Conservation (phyloP, 1,140 invertebrate species). For the Physella acuta region DNA sequence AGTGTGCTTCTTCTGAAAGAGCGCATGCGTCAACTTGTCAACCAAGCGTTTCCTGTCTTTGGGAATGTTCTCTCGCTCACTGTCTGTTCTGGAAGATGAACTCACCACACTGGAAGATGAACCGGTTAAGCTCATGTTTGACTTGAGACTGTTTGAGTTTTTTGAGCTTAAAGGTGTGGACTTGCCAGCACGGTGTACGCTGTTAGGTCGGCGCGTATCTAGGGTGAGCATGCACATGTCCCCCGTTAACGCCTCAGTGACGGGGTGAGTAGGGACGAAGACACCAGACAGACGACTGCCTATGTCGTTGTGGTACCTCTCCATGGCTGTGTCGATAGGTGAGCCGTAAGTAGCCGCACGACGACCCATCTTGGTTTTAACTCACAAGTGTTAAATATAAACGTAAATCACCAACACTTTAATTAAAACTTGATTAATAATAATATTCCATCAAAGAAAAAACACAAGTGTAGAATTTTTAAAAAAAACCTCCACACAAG, state of each 20-base stretch:
- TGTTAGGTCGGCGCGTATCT: constrained; percentile 4
- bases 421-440: no score
- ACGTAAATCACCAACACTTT: no score
- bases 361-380: constrained; percentile 4
- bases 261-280: background rate
- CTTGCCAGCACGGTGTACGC: background rate
- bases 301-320: constrained; percentile 25
- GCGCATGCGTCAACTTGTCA: constrained; percentile 15
- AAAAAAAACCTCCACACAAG: no score
- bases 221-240: constrained; percentile 22
- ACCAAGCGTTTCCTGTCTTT: background rate
- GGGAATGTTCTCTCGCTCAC: background rate
- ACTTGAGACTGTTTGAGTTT: background rate
- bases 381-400: background rate
- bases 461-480: no score
- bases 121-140: background rate
- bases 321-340: background rate
- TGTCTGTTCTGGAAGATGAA: constrained; percentile 1
- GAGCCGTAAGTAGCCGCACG: background rate
- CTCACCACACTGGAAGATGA: background rate
- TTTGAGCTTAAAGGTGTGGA: background rate
- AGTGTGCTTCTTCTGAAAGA: constrained; percentile 23
- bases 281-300: constrained; percentile 18
- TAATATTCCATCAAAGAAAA: no score
- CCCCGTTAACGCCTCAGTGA: background rate